Percentiles rank a stretch among this genome's conserved stretches.
These are phyloP conservation scores for Ephestia elutella DNA, from an alignment of 1,140 invertebrate species.

Conservation along the genomic window DNA sequence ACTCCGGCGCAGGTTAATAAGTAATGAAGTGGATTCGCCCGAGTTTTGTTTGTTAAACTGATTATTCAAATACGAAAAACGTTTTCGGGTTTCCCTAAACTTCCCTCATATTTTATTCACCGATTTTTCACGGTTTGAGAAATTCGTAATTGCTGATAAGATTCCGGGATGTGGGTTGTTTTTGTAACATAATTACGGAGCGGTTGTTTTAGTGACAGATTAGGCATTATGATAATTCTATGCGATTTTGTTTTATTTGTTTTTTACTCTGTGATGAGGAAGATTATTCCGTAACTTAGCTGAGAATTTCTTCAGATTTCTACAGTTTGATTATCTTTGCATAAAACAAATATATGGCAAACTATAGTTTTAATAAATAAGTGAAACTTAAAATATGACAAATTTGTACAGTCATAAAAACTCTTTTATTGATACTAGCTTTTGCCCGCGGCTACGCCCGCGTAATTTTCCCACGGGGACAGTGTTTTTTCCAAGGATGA, in stretches of 20 bases:
- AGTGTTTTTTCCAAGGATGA: too few species aligned
- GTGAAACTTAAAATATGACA: too few species aligned
- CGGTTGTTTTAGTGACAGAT: not conserved
- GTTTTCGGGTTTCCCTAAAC: conserved; percentile 67
- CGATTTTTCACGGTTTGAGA: conserved; percentile 63
- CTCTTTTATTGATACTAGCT: too few species aligned
- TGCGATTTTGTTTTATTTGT: not conserved
- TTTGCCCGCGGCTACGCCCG: too few species aligned
- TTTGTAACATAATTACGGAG: conserved; percentile 9
- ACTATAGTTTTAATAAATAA: too few species aligned
- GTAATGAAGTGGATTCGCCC: conserved; percentile 64
- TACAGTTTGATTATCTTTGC: too few species aligned
- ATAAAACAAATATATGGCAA: too few species aligned
- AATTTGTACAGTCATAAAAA: too few species aligned
- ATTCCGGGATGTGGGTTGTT: conserved; percentile 21
- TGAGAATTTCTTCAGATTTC: too few species aligned
- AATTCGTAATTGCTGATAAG: conserved; percentile 60
- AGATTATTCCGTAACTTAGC: not conserved
- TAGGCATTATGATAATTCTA: not conserved
- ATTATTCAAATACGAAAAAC: conserved; percentile 74
- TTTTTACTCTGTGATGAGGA: not conserved
- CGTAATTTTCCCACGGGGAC: too few species aligned
- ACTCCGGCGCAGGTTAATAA: conserved; percentile 67
- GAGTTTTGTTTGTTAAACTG: conserved; percentile 73
- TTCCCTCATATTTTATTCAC: conserved; percentile 74